phyloP scores from a whole-genome alignment of 1,140 invertebrate species.

The Rhopalosiphum maidis region DNA sequence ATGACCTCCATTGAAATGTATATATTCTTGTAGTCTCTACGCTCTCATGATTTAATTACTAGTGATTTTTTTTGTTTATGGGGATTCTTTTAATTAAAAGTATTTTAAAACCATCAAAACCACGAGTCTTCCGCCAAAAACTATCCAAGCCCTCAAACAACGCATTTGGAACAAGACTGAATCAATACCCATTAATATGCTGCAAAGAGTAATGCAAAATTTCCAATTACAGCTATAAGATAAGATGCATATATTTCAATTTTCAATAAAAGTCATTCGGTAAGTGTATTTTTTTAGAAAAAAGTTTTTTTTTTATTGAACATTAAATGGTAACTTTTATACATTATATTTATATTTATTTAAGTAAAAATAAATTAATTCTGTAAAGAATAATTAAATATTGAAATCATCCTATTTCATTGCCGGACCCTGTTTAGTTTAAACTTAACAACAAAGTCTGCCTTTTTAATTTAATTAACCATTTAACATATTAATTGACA shows the following conservation, averaged over 20 bases:
- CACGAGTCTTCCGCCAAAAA: not conserved
- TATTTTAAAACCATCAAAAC: not conserved
- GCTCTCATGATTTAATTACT: not conserved
- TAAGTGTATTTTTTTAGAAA: not conserved
- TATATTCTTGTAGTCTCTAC: not conserved
- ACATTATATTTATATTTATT: not conserved
- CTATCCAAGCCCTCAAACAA: not conserved
- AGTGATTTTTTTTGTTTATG: not conserved
- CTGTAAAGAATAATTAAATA: not conserved
- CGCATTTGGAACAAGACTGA: not conserved
- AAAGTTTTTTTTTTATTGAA: not conserved
- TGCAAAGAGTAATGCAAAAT: not conserved
- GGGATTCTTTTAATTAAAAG: not conserved
- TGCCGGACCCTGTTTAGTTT: not conserved
- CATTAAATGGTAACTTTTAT: not conserved
- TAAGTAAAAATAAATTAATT: not conserved
- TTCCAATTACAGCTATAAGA: not conserved
- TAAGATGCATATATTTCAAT: not conserved
- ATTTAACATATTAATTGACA: not conserved
- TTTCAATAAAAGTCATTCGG: not conserved
- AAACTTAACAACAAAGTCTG: not conserved
- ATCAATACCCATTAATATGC: not conserved
- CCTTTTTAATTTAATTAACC: not conserved
- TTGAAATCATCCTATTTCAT: not conserved
- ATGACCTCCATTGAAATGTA: too few species aligned